phyloP scores from a whole-genome alignment of 2,113 vertebrate genomes.

The Pheucticus melanocephalus region DNA sequence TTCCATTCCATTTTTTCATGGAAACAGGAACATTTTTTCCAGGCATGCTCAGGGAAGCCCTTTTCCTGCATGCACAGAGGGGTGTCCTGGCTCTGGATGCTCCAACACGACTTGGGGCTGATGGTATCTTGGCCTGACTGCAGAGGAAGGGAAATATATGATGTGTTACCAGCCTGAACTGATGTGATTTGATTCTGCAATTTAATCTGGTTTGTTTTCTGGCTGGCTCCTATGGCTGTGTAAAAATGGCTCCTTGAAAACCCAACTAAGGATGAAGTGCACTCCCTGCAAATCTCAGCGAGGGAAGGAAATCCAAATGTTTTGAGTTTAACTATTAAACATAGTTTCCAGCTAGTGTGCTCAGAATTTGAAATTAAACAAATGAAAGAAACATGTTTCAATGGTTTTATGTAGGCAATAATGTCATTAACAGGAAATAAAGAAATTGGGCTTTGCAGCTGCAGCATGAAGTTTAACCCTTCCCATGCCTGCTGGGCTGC shows the following conservation, averaged over 20 bases:
- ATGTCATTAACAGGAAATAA: slow-evolving; percentile 80
- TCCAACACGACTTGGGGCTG: background rate
- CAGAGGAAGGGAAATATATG: background rate
- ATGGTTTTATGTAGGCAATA: slow-evolving; percentile 76
- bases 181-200: slow-evolving; percentile 14
- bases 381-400: slow-evolving; percentile 84
- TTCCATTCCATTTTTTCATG: background rate
- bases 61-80: background rate
- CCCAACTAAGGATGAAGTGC: slow-evolving; percentile 47
- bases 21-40: background rate
- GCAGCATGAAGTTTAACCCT: slow-evolving; percentile 71
- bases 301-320: slow-evolving; percentile 76
- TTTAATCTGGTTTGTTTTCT: slow-evolving; percentile 45
- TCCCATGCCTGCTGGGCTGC: background rate
- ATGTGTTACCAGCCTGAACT: slow-evolving; percentile 8
- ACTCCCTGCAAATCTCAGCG: slow-evolving; percentile 43
- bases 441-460: slow-evolving; percentile 68
- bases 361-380: slow-evolving; percentile 82
- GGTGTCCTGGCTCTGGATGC: background rate
- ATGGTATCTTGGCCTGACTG: background rate
- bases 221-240: slow-evolving; percentile 35
- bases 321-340: slow-evolving; percentile 82
- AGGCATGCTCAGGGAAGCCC: background rate
- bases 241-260: slow-evolving; percentile 61
- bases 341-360: slow-evolving; percentile 80